Base-by-base conservation (phyloP, 2,113 vertebrate species). In the Colossoma macropomum region DNA sequence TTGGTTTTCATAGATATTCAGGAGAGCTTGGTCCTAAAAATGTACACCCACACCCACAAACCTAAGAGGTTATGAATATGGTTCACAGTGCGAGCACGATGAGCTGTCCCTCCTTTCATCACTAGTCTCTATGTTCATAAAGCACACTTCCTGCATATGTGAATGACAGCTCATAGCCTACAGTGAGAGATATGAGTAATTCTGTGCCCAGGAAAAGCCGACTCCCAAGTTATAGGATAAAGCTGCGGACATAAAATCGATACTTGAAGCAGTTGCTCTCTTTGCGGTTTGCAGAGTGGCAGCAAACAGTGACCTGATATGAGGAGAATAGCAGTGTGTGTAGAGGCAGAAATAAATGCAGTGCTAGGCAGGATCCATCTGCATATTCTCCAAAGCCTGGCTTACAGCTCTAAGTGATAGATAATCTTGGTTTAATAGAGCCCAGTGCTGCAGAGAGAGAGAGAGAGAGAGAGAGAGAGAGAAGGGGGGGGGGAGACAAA, bases 341-440 rank as follows among this genome's bases (percentile, higher is more conserved):
- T 70, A 41, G 48, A 25, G 5, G 3, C n/a, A 21, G 30, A 34
- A 59, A 38, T n/a, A 59, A 70, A 32, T 6, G 56, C 21, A 21
- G 23, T 27, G 34, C 10, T 25, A 54, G 23, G 28, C 27, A 56
- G 30, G 19, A 38, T 56, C 50, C 30, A 38, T 72, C 25, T 72
- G 54, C 19, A 25, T 72, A 72, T 48, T 21, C 11, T 62, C 34
- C 19, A 32, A 56, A 73, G 32, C 60, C 23, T 52, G 52, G 63
- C 77, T 76, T 77, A 83, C 32, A 79, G 78, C 52, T 72, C 66
- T 71, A 81, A 86, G 79, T 79, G 70, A 73, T 77, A 62, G 50
- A 84, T 81, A n/a, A 70, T 79, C 25, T 30, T 60, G 27, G 52
- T 80, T 72, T 59, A 60, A 80, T 81, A 79, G 69, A 32, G 50